Conservation (phyloP, 1,140 invertebrate genomes). For the Aphidius gifuensis region DNA sequence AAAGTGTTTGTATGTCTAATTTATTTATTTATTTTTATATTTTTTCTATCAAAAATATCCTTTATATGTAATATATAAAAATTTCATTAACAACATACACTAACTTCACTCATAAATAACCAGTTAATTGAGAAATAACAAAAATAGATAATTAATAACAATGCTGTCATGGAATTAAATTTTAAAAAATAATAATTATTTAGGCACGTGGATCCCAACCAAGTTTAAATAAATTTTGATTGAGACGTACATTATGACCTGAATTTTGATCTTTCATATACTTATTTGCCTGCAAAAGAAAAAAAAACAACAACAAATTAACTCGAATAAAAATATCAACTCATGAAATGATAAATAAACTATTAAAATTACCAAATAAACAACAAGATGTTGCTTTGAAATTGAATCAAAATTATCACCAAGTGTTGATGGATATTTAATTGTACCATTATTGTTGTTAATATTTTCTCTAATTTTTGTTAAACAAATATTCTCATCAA, state of each 20-base stretch:
- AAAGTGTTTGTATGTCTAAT: neutral
- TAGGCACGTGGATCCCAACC: constrained; percentile 43
- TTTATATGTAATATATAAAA: no score
- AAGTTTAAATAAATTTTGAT: constrained; percentile 63
- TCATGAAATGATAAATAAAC: neutral
- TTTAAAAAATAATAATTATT: no score
- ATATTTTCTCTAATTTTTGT: constrained; percentile 59
- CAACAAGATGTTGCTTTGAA: constrained; percentile 58
- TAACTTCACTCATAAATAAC: no score
- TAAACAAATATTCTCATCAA: constrained; percentile 43
- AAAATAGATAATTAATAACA: no score
- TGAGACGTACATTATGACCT: constrained; percentile 81
- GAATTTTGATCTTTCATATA: constrained; percentile 84
- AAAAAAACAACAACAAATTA: no score
- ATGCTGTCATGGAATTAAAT: no score
- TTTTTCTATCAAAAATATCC: no score
- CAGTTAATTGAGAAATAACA: no score
- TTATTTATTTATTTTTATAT: no score
- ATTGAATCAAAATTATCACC: constrained; percentile 57
- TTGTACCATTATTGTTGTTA: constrained; percentile 46
- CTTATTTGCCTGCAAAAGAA: constrained; percentile 65
- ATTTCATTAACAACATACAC: no score
- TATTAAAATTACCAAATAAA: constrained; percentile 60
- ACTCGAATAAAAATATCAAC: constrained; percentile 9
- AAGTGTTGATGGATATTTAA: constrained; percentile 62